A percentile compares a stretch with the other conserved stretches of the same genome.
phyloP scores from a whole-genome alignment of 2,113 vertebrate genomes.

The Paralichthys olivaceus region DNA sequence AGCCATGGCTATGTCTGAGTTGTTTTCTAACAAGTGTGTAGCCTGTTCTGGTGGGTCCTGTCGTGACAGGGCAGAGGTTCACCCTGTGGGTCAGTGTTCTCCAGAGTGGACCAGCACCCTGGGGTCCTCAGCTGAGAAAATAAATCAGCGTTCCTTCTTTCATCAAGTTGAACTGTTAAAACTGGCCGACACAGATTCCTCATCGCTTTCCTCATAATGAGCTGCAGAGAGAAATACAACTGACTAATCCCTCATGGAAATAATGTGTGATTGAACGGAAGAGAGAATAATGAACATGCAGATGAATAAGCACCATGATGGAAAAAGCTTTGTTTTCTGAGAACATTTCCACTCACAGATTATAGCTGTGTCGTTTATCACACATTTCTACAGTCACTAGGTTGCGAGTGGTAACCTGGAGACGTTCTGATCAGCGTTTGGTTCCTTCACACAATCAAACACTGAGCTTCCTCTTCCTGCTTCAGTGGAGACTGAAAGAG shows the following conservation, averaged over 20 bases:
- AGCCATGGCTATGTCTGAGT: not conserved
- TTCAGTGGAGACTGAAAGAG: conserved; percentile 26
- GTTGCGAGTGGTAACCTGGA: conserved; percentile 21
- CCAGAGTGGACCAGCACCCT: conserved; percentile 29
- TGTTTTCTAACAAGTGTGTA: conserved; percentile 35
- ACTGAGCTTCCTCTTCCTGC: conserved; percentile 74
- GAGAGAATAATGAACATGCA: not conserved
- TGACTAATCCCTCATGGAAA: not conserved
- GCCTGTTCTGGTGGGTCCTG: conserved; percentile 10
- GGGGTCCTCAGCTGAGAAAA: conserved; percentile 76
- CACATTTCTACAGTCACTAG: conserved; percentile 12
- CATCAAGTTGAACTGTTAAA: conserved; percentile 26
- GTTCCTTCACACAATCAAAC: conserved; percentile 55
- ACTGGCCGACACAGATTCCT: conserved; percentile 12
- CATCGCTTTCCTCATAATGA: conserved; percentile 21
- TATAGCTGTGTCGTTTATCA: conserved; percentile 12
- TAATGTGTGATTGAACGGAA: not conserved
- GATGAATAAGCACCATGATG: not conserved
- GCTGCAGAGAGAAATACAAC: not conserved
- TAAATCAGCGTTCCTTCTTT: conserved; percentile 52
- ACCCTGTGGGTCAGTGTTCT: conserved; percentile 39
- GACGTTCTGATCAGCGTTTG: conserved; percentile 52
- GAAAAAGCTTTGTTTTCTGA: not conserved
- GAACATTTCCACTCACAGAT: not conserved
- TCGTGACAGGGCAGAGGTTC: conserved; percentile 33